Evolutionary conservation across 2,113 vertebrate species (phyloP).

Genomic region (Emberiza fucata): DNA sequence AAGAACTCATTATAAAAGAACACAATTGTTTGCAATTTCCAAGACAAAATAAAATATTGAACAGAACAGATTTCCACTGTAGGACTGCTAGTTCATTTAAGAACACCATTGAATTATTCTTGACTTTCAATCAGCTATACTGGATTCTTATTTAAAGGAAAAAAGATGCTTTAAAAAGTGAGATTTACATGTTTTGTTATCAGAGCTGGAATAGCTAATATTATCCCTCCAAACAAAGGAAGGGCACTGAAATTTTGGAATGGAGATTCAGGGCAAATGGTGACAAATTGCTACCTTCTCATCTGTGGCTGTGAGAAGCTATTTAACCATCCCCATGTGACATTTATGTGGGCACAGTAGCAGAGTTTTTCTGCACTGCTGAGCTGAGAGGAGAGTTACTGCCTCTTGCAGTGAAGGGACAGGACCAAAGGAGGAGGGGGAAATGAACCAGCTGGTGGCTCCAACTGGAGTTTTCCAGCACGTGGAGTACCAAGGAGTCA

Average conservation of each 20-base stretch:
- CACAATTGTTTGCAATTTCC: background rate
- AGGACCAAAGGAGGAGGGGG: background rate
- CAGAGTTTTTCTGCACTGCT: background rate
- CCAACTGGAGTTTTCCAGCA: background rate
- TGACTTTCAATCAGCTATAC: background rate
- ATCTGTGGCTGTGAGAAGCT: background rate
- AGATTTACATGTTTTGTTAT: background rate
- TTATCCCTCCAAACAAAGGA: background rate
- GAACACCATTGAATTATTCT: background rate
- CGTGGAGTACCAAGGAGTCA: background rate
- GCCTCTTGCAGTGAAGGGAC: background rate
- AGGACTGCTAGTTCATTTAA: background rate
- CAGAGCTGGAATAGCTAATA: background rate
- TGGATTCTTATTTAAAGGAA: background rate
- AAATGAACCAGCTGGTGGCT: background rate
- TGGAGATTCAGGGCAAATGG: background rate
- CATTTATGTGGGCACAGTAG: background rate
- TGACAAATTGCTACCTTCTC: background rate
- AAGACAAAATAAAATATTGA: constrained; percentile 14
- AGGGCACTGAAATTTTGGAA: background rate
- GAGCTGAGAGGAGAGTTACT: background rate
- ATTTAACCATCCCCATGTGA: background rate
- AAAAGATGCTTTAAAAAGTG: background rate
- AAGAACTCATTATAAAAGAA: background rate
- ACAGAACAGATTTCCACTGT: background rate